These are phyloP conservation scores for Asobara japonica DNA, from an alignment of 1,140 invertebrate genomes.

Conservation along the genomic window DNA sequence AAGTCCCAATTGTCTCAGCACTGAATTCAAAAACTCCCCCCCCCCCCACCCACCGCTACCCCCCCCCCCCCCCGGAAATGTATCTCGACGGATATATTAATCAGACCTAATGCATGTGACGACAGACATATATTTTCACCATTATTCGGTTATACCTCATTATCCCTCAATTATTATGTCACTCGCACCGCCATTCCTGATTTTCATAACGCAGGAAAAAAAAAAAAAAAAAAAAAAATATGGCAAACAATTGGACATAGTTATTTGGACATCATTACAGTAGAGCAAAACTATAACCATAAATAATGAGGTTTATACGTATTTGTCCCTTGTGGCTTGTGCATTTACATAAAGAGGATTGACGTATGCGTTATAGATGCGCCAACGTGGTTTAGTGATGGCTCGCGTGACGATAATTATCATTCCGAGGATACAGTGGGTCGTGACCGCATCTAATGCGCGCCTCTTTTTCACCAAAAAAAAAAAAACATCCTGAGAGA, in stretches of 20 bases:
- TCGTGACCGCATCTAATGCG: conserved; percentile 25
- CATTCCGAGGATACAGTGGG: conserved; percentile 37
- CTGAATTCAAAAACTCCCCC: too few relatives aligned
- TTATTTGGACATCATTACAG: conserved; percentile 15
- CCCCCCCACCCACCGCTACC: too few relatives aligned
- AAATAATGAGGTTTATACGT: neutral
- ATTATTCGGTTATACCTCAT: conserved; percentile 11
- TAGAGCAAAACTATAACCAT: neutral
- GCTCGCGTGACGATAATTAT: conserved; percentile 48
- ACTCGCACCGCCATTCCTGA: neutral
- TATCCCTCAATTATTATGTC: conserved; percentile 25
- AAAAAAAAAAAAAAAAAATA: too few relatives aligned
- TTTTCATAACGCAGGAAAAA: conserved; percentile 27
- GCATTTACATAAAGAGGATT: conserved; percentile 37
- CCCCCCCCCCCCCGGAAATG: too few relatives aligned
- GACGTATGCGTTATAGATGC: conserved; percentile 31
- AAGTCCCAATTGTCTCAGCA: too few relatives aligned
- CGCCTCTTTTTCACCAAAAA: neutral
- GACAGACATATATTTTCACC: neutral
- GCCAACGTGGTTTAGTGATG: conserved; percentile 22
- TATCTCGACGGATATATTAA: conserved; percentile 6
- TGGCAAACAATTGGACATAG: conserved; percentile 24
- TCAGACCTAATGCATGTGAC: neutral
- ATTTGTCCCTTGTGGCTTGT: conserved; percentile 22
- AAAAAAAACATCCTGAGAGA: conserved; percentile 7